phyloP scores from a whole-genome alignment of 2,113 vertebrate species.

The Datnioides undecimradiatus region DNA sequence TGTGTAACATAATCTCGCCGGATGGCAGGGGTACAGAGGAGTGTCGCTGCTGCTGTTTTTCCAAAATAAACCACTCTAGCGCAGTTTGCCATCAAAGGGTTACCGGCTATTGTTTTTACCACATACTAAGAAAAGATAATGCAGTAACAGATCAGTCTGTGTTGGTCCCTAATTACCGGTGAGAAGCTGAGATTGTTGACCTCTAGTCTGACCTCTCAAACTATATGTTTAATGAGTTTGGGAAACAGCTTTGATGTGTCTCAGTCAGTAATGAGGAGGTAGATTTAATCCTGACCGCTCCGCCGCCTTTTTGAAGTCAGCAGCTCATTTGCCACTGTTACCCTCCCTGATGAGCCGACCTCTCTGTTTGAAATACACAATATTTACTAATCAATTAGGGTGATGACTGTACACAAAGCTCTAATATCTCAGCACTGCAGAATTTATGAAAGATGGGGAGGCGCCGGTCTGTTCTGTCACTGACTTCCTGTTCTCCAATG shows the following conservation, averaged over 20 bases:
- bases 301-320: constrained; percentile 9
- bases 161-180: constrained; percentile 15
- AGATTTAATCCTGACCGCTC: neutral
- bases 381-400: constrained; percentile 10
- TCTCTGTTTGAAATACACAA: constrained; percentile 9
- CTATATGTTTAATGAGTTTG: constrained; percentile 38
- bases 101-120: constrained; percentile 14
- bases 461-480: constrained; percentile 2
- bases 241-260: constrained; percentile 41
- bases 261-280: constrained; percentile 33
- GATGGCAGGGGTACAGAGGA: neutral
- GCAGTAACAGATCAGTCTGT: neutral
- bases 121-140: neutral
- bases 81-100: neutral
- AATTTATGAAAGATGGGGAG: neutral
- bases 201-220: constrained; percentile 10
- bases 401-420: neutral
- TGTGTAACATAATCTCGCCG: neutral
- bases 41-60: neutral
- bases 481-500: constrained; percentile 86
- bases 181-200: neutral
- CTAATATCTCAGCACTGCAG: neutral
- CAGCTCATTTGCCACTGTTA: neutral
- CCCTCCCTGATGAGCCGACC: neutral
- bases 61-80: neutral